phyloP scores from a whole-genome alignment of 1,140 invertebrate genomes.

The Acromyrmex heyeri region DNA sequence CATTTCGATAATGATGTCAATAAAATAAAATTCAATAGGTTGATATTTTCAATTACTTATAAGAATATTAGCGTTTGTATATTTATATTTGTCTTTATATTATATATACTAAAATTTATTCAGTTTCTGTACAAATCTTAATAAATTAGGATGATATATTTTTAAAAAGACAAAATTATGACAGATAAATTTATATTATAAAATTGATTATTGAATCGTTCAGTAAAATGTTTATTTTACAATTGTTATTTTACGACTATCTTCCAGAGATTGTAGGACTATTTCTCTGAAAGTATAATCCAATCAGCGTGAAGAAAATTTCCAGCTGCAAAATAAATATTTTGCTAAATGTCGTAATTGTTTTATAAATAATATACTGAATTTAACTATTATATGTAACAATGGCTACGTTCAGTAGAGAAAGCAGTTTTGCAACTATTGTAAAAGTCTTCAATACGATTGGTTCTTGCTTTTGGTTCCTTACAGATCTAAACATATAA shows the following conservation, averaged over 20 bases:
- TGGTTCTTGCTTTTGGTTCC: too few relatives aligned
- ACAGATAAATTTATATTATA: background rate
- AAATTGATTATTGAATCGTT: background rate
- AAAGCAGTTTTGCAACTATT: too few relatives aligned
- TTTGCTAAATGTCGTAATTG: too few relatives aligned
- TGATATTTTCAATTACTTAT: background rate
- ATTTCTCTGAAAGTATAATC: background rate
- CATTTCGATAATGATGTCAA: background rate
- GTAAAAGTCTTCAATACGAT: too few relatives aligned
- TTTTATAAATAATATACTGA: background rate
- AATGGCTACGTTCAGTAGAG: too few relatives aligned
- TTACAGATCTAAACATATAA: too few relatives aligned
- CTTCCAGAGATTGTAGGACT: background rate
- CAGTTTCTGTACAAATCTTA: background rate
- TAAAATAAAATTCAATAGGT: background rate
- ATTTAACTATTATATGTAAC: background rate
- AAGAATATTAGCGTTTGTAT: background rate
- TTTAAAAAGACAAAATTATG: background rate
- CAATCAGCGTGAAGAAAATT: too few relatives aligned
- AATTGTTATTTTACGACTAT: too few relatives aligned
- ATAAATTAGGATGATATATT: slow-evolving; percentile 1
- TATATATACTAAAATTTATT: background rate
- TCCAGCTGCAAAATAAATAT: too few relatives aligned
- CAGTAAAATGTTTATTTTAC: too few relatives aligned
- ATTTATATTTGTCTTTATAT: slow-evolving; percentile 18